Evolutionary conservation across 2,888 invertebrate species (phyloP), one percentile per base, ranked within the genome.

Genomic region (Andrena minutula): DNA sequence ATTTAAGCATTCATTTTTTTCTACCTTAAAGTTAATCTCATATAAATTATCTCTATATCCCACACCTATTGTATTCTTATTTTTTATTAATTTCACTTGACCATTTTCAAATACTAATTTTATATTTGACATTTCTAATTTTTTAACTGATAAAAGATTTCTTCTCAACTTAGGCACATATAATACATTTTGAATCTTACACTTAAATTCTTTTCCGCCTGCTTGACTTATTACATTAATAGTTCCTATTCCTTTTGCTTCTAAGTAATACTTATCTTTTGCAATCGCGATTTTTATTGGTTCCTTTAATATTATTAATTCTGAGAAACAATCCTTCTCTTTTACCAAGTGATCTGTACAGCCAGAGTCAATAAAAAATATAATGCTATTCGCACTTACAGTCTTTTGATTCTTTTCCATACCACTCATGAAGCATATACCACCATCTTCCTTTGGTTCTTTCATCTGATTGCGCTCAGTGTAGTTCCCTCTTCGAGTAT

Each of bases 281-380:
- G 72, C 60, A 12, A 79, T 23, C 20, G 58, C 68, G 32, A 68
- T 69, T 20, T 12, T 69, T 2, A 65, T 74, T 0, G 69, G 69
- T 5, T 51, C 16, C 0, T 75, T 69, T 30, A 79, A 53, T 10
- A 53, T 58, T 5, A 70, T 53, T 4, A 75, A 53, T 1, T 79
- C 1, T 30, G 28, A 20, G 7, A 75, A 75, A 28, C 66, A 20
- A 16, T 20, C 6, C n/a, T 71, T 71, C 4, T 47, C 32, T 28
- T 71, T 79, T 20, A 68, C 49, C 4, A 78, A 53, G 28, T 78
- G 72, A 41, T 73, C 68, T 3, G 73, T 78, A 6, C 69, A 74
- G 5, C 73, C 78, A 5, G 73, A 78, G 26, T 79, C 73, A 10
- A 79, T 12, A 32, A 60, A 63, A 8, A 78, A 78, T 12, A 2